A percentile compares a stretch with the other conserved stretches of the same genome.
Evolutionary conservation across 2,888 invertebrate genomes (phyloP).

Genomic region (Drosophila picticornis): DNA sequence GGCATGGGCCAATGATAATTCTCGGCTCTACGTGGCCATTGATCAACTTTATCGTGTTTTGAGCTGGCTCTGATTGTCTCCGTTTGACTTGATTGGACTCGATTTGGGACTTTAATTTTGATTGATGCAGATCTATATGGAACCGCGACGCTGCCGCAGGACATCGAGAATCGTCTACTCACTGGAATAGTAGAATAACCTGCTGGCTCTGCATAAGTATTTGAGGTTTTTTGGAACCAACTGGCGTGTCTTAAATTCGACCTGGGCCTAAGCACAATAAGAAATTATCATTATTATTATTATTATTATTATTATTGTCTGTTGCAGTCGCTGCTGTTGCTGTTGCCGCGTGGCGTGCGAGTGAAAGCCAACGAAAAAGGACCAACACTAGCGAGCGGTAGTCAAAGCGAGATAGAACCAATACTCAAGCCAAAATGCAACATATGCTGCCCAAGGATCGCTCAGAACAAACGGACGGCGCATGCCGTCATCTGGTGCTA

Average conservation of each 20-base stretch:
- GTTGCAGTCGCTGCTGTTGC: constrained; percentile 5
- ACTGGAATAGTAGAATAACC: constrained; percentile 33
- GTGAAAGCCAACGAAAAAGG: constrained; percentile 71
- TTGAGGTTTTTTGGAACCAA: constrained; percentile 48
- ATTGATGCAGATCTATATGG: constrained; percentile 70
- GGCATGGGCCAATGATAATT: constrained; percentile 44
- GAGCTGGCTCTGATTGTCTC: constrained; percentile 33
- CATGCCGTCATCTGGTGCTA: constrained; percentile 84
- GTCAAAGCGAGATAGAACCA: constrained; percentile 57
- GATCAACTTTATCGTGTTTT: constrained; percentile 25
- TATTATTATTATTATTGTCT: constrained; percentile 41
- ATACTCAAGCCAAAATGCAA: constrained; percentile 71
- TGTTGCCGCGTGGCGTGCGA: constrained; percentile 72
- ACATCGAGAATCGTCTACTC: constrained; percentile 49
- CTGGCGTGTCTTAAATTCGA: constrained; percentile 41
- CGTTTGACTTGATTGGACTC: constrained; percentile 47
- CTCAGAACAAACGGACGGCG: constrained; percentile 79
- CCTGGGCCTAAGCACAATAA: constrained; percentile 62
- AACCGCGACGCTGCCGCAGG: constrained; percentile 35
- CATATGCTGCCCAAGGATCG: constrained; percentile 80
- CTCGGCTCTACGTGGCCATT: constrained; percentile 16
- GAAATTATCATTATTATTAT: constrained; percentile 76
- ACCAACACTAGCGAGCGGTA: constrained; percentile 31
- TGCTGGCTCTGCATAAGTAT: constrained; percentile 19
- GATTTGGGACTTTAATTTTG: constrained; percentile 65